Evolutionary conservation across 2,113 vertebrate genomes (phyloP), one percentile per base, ranked within the genome.

Genomic region (Elanoides forficatus): DNA sequence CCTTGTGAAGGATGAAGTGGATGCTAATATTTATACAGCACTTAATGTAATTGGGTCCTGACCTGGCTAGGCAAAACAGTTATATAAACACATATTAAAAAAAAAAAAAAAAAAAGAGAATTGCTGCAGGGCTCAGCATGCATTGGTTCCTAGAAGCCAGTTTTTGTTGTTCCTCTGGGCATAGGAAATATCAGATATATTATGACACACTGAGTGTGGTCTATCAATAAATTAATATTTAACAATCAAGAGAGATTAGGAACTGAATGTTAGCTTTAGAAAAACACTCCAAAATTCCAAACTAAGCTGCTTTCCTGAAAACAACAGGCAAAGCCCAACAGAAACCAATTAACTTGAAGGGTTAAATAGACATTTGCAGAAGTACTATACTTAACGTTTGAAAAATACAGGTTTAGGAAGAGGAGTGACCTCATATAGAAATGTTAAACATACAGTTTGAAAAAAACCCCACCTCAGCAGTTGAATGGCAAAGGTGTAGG

Each of bases 181-280:
- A 92, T 80, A 95, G 97, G 91, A 97, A 96, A 88, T 95, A 93
- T 84, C 65, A 79, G 59, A 47, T 84, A 40, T 78, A 78, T 73
- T 86, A 90, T 83, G 59, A 87, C 68, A 87, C n/a, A 17, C 5
- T 52, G 43, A 95, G 72, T 94, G 86, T 94, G 91, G 73, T 91
- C 83, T 92, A 81, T 87, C 95, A 93, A 81, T 91, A 95, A 96
- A 97, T 92, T 97, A 96, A 96, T 95, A 91, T 96, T 97, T 97
- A 96, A 95, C 92, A 86, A 92, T 90, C 56, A 68, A 79, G 58
- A 86, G 81, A 93, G 92, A 91, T 96, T 87, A 96, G 70, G 68
- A 85, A 86, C 52, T 79, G 60, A 95, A 94, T 87, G 93, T 96
- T 96, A 88, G 79, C 90, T 90, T 93, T 95, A 94, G 93, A 72